Base-by-base conservation (phyloP, 1,140 invertebrate genomes). In the Argopecten irradians region DNA sequence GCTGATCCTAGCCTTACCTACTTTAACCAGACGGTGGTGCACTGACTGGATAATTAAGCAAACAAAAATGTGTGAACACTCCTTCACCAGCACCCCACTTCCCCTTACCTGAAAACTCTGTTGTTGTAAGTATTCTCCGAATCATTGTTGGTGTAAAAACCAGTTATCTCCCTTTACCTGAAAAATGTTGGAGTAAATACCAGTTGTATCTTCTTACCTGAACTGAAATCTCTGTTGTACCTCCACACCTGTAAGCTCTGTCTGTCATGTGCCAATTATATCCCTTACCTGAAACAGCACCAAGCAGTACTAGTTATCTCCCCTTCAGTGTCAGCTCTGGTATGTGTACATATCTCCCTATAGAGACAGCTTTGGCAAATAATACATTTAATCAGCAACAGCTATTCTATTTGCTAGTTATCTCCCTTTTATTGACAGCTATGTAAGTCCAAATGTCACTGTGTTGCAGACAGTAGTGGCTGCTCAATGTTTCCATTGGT, bases 401-500 rank as follows among this genome's bases (percentile, higher is more conserved):
- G n/a, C n/a, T n/a, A n/a, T n/a, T n/a, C n/a, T 46, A 46, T 19
- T 11, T 46, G 1, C 43, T 46, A 16, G 22, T 46, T 46, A 46
- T 46, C 43, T 46, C 43, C 43, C 43, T 19, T 46, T 46, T 19
- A 11, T 19, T 19, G 19, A 1, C 2, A 14, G 19, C 22, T 14
- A 11, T 46, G 43, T 46, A 39, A 8, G n/a, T n/a, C n/a, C n/a
- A n/a, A n/a, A n/a, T n/a, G 36, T 39, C 36, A 39, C 36, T 39
- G 36, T 83, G 14, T 87, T 87, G 35, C 34, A 87, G 87, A 41
- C 39, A 28, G 87, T 87, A 19, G 16, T 87, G 22, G 87, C 87
- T 11, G 87, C 87, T 0, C 87, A 87, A 82, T 87, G 87, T 84
- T 87, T 87, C 36, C 87, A 87, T 83, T 87, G 87, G 87, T 87